Conservation (phyloP, 2,113 vertebrate genomes). For the Anguilla japonica region DNA sequence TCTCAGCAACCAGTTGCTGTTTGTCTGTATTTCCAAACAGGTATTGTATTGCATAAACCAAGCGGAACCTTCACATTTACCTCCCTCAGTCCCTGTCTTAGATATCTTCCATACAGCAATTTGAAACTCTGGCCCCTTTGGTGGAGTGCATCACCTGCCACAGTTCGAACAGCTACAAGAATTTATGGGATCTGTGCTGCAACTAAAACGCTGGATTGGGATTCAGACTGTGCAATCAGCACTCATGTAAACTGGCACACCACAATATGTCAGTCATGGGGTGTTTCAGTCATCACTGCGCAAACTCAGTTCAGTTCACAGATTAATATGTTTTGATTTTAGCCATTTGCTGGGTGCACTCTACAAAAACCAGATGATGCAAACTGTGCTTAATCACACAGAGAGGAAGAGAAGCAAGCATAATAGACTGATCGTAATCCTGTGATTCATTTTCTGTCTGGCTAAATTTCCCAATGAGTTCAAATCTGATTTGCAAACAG, state of each 20-base stretch:
- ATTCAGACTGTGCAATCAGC: no score
- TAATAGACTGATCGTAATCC: background rate
- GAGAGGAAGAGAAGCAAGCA: background rate
- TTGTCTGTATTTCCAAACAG: background rate
- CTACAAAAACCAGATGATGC: background rate
- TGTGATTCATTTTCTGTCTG: constrained; percentile 1
- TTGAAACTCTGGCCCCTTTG: background rate
- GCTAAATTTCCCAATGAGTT: background rate
- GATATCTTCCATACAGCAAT: background rate
- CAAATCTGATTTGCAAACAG: background rate
- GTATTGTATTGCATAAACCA: background rate
- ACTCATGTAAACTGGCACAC: no score
- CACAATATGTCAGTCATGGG: background rate
- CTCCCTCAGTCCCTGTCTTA: background rate
- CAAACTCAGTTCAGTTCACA: background rate
- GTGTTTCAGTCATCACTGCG: background rate
- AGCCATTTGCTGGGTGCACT: background rate
- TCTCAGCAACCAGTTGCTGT: no score
- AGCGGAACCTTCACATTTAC: background rate
- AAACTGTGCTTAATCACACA: background rate
- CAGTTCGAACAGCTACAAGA: background rate
- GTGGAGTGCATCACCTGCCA: background rate
- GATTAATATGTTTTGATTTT: background rate
- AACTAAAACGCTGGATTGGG: no score
- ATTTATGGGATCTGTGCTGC: background rate